Evolutionary conservation across 2,113 vertebrate genomes (phyloP), one percentile per base, ranked within the genome.

Genomic region (Rynchops niger): DNA sequence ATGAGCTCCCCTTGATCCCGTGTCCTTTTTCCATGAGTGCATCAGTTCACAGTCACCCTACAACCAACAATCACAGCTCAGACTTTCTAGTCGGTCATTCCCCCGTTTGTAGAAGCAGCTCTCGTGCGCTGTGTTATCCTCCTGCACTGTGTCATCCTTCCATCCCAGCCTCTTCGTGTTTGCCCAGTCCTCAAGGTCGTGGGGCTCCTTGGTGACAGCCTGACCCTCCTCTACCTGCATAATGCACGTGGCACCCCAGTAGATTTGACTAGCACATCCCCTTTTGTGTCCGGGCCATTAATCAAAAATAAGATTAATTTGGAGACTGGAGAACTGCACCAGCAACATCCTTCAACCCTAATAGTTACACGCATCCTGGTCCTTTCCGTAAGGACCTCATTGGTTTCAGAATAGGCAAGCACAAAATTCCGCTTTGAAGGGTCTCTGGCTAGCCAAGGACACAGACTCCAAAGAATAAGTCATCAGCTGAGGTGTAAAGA

Each of bases 361-460:
- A 82, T 0, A 88, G 74, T 47, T 52, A 36, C 53, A 62, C 1
- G 5, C 8, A 34, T 59, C 70, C 65, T 1, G 2, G 62, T 77
- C 71, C 84, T 76, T 86, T 93, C 82, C 87, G 45, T 55, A 85
- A 91, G 82, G 66, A 90, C 58, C 71, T 93, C 70, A 82, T 30
- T 76, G 93, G 70, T 62, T 89, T 72, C 61, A 56, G 88, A 84
- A 45, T 52, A 95, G 56, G 84, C 73, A 96, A 85, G 89, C 91
- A 95, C 73, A 86, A 85, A 95, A 95, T 89, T 61, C 14, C 91
- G 86, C 78, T 92, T 85, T 93, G 66, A 85, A 95, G 56, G 77
- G 95, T 93, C 88, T 91, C 77, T 90, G 83, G 70, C 38, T 84
- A 93, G 83, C 53, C 96, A 97, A 96, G 95, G 95, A 97, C 95